Evolutionary conservation across 2,888 invertebrate genomes (phyloP), one percentile per base, ranked within the genome.

Genomic region (Eueremaeus valkanovi): DNA sequence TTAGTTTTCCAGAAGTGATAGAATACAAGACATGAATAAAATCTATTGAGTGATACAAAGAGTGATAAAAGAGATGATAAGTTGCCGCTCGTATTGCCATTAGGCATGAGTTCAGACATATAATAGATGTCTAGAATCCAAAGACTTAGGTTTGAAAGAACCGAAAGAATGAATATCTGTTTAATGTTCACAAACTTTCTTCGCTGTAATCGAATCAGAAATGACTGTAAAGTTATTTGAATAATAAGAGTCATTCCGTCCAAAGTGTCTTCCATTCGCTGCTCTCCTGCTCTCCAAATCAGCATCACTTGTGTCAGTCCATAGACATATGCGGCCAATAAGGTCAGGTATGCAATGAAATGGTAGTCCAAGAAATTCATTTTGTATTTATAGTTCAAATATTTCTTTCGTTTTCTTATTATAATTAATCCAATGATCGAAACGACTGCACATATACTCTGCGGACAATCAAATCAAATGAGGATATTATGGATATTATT

Each of bases 1-100:
- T 73, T 74, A 2, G 61, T 42, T 74, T 73, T 77, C 75, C 75
- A 77, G 45, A 75, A 77, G 29, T 77, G 77, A 27, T 73, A 49
- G 66, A 75, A 77, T 9, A 77, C 58, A 18, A 77, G 66, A 31
- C 55, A 40, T 18, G 75, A 77, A 70, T 77, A 77, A 27, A 76
- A 75, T 31, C 77, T 29, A 75, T 77, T 77, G 6, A 77, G 51
- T n/a, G 77, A 33, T 24, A 75, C 73, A 31, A 77, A 55, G 8
- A 77, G n/a, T 13, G 29, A 31, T 5, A 75, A 63, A 51, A 77
- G 24, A 27, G 24, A 27, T 36, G 16, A 18, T 21, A 27, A n/a
- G 27, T 51, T 27, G 2, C 3, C 27, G 3, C 36, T 21, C 6
- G 21, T 40, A 21, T 36, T 24, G 13, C 1, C 0, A 24, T 18